Conservation (phyloP, 2,113 vertebrate genomes). For the Callospermophilus lateralis region DNA sequence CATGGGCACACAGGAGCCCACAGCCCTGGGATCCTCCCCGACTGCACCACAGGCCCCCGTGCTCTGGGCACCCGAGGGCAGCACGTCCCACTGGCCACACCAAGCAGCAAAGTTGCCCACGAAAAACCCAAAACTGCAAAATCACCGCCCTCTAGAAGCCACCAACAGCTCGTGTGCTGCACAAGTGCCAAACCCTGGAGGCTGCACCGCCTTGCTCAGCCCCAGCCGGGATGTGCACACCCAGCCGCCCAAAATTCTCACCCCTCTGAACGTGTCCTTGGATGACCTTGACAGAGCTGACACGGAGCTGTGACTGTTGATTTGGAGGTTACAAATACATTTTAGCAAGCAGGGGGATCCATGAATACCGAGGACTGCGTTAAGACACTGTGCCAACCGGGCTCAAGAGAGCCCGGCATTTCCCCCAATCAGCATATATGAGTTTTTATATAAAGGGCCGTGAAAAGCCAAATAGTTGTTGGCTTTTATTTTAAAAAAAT, state of each 20-base stretch:
- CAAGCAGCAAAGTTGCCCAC: not conserved
- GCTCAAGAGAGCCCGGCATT: not conserved
- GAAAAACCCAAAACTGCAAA: not conserved
- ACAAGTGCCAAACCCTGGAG: not conserved
- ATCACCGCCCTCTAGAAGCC: not conserved
- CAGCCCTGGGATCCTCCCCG: no score
- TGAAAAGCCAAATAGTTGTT: not conserved
- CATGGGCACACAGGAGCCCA: not conserved
- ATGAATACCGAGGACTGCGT: no score
- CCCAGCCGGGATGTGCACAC: not conserved
- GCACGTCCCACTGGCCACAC: not conserved
- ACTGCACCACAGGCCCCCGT: not conserved
- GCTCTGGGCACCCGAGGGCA: not conserved
- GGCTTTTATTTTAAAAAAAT: not conserved
- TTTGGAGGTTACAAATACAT: not conserved
- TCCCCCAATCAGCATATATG: not conserved
- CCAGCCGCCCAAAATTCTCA: rapidly evolving
- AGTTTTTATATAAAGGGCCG: not conserved
- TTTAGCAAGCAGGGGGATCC: not conserved
- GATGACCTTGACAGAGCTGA: not conserved
- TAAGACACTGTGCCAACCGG: not conserved
- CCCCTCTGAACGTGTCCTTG: rapidly evolving
- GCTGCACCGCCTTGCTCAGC: rapidly evolving
- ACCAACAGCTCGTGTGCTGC: not conserved
- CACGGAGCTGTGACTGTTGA: not conserved